Evolutionary conservation across 1,140 invertebrate genomes (phyloP).

Genomic region (Pollicipes pollicipes): DNA sequence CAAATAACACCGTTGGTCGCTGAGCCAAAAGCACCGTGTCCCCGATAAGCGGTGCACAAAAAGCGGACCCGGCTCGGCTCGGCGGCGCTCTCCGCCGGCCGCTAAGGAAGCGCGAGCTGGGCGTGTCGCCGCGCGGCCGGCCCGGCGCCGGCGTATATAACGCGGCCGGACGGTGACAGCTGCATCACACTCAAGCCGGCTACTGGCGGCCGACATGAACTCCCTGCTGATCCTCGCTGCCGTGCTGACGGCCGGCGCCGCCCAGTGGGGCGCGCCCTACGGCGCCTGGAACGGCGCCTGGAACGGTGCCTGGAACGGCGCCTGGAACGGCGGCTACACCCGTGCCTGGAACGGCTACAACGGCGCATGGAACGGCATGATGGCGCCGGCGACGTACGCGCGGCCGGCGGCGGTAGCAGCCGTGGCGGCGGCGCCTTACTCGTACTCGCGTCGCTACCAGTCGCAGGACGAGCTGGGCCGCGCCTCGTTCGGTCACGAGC

Average conservation of each 20-base stretch:
- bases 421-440: neutral
- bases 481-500: slow-evolving; percentile 16
- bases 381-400: neutral
- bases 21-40: neutral
- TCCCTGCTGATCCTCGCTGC: neutral
- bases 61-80: neutral
- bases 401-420: slow-evolving; percentile 5
- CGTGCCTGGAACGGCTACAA: neutral
- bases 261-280: neutral
- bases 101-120: neutral
- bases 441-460: slow-evolving; percentile 28
- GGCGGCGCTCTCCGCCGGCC: no score
- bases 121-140: neutral
- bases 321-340: neutral
- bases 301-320: neutral
- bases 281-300: no score
- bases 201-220: neutral
- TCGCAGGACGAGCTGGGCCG: slow-evolving; percentile 35
- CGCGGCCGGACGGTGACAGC: no score
- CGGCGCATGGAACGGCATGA: neutral
- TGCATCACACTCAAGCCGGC: neutral
- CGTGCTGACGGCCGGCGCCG: neutral
- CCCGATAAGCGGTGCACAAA: neutral
- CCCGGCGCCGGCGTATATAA: neutral
- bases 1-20: neutral